Evolutionary conservation across 2,888 invertebrate genomes (phyloP).

Genomic region (Cephus pulcher): DNA sequence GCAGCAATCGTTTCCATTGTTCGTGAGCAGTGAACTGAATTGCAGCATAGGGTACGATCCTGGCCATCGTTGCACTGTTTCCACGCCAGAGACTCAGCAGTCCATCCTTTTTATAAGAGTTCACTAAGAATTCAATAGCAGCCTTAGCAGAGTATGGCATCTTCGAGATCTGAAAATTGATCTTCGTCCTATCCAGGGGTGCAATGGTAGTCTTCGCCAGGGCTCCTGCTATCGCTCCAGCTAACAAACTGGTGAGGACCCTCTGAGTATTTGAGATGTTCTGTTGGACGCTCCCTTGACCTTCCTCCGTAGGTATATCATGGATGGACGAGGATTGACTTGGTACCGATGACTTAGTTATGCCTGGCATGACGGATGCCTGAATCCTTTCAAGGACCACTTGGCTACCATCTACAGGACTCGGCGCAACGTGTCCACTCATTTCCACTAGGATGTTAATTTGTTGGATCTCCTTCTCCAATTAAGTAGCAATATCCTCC

Average conservation of each 20-base stretch:
- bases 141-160: constrained; percentile 79
- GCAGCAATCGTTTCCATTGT: constrained; percentile 89
- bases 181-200: constrained; percentile 97
- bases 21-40: constrained; percentile 98
- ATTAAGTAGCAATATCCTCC: not conserved
- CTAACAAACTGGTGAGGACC: constrained; percentile 84
- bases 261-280: constrained; percentile 69
- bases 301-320: not conserved
- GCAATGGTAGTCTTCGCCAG: constrained; percentile 96
- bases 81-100: constrained; percentile 92
- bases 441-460: constrained; percentile 30
- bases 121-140: constrained; percentile 76
- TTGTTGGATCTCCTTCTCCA: not conserved
- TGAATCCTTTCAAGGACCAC: constrained; percentile 39
- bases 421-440: constrained; percentile 43
- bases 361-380: constrained; percentile 35
- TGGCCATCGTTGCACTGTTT: constrained; percentile 97
- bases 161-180: constrained; percentile 94
- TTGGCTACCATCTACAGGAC: constrained; percentile 39
- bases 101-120: constrained; percentile 82
- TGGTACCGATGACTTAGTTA: not conserved
- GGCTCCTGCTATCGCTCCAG: constrained; percentile 95
- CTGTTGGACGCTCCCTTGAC: not conserved
- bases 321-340: not conserved
- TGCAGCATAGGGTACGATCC: constrained; percentile 97